Percentiles rank a stretch among this genome's conserved stretches.
Conservation (phyloP, 1,140 invertebrate species). For the Piezodorus guildinii region DNA sequence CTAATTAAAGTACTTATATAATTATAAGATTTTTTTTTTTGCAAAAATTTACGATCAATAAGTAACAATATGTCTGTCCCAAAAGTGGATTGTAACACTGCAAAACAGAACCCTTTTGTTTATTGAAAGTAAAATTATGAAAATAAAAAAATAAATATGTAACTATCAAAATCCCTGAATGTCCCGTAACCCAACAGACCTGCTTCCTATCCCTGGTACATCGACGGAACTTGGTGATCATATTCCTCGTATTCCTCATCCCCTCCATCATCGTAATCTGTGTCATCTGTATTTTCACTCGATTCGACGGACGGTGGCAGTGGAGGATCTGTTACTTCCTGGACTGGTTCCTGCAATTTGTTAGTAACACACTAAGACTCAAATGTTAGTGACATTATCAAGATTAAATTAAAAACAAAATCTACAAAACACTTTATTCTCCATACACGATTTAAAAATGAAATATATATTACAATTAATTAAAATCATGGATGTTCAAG, state of each 20-base stretch:
- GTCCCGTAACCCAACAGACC: too few species aligned
- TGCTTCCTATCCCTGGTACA: too few species aligned
- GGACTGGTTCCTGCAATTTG: conserved; percentile 23
- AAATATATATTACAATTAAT: not conserved
- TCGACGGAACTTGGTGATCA: not conserved
- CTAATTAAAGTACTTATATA: too few species aligned
- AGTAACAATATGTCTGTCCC: too few species aligned
- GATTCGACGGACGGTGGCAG: conserved; percentile 17
- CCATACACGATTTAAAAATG: not conserved
- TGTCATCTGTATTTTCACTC: conserved; percentile 23
- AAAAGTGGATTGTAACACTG: too few species aligned
- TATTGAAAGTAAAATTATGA: too few species aligned
- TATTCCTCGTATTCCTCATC: conserved; percentile 29
- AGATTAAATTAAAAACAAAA: not conserved
- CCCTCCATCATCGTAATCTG: conserved; percentile 25
- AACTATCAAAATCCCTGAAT: too few species aligned
- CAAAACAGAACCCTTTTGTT: too few species aligned
- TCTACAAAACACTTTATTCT: not conserved
- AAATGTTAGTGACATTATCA: not conserved
- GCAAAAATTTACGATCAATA: too few species aligned
- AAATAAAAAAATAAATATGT: too few species aligned
- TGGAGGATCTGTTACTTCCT: conserved; percentile 23
- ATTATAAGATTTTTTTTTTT: too few species aligned
- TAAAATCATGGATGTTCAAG: not conserved
- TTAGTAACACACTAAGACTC: conserved; percentile 9